Percentiles rank a stretch among this genome's conserved stretches.
Evolutionary conservation across 2,113 vertebrate genomes (phyloP).

Genomic region (Oreamnos americanus): DNA sequence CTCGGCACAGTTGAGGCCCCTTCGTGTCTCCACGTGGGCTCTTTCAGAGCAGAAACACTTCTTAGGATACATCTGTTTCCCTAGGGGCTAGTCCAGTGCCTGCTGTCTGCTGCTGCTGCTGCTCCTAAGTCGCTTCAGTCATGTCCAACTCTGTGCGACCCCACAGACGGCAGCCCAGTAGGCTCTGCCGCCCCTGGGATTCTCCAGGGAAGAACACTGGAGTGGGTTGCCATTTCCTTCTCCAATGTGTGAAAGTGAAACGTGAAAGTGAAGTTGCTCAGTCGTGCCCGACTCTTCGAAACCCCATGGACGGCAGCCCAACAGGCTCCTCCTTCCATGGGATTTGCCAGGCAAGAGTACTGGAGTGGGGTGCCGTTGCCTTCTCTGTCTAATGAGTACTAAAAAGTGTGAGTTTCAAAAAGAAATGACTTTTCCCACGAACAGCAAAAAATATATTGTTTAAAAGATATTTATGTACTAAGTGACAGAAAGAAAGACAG

Average conservation of each 20-base stretch:
- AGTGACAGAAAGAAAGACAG: not conserved
- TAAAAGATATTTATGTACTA: not conserved
- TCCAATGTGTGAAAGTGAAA: no score
- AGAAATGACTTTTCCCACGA: not conserved
- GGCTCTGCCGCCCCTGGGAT: no score
- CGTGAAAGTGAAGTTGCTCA: no score
- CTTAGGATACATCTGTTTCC: not conserved
- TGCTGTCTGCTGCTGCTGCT: no score
- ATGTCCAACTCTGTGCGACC: rapidly evolving
- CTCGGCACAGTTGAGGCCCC: not conserved
- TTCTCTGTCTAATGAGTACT: not conserved
- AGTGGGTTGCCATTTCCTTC: no score
- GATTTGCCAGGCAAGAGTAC: no score
- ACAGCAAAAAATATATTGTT: not conserved
- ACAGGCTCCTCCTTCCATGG: no score
- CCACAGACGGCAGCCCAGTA: rapidly evolving
- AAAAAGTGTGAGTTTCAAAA: not conserved
- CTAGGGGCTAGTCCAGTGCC: not conserved
- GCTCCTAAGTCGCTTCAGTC: no score
- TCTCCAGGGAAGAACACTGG: no score
- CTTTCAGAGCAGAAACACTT: not conserved
- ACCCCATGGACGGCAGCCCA: no score
- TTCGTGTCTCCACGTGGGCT: not conserved
- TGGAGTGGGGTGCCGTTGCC: no score
- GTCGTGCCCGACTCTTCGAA: no score